Percentiles rank a stretch among this genome's conserved stretches.
phyloP scores from a whole-genome alignment of 2,113 vertebrate species.

The Cygnus buccinator region DNA sequence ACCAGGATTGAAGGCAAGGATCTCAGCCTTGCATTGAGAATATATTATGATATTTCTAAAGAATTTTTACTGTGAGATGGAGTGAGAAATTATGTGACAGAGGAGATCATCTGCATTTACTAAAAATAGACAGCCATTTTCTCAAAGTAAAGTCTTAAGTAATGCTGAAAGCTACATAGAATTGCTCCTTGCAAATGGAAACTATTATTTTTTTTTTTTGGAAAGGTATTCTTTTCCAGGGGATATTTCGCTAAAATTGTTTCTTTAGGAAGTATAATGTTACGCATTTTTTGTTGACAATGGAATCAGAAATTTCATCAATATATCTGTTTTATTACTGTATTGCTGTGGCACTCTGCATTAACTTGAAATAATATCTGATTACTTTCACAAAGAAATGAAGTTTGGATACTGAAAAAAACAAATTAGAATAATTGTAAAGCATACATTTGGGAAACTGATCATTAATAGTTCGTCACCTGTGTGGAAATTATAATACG shows the following conservation, averaged over 20 bases:
- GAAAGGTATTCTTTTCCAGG: neutral
- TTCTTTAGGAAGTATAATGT: neutral
- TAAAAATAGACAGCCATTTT: neutral
- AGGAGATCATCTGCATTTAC: neutral
- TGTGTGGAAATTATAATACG: neutral
- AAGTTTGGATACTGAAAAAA: fast-evolving
- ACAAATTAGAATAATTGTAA: neutral
- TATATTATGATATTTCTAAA: neutral
- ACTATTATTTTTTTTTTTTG: neutral
- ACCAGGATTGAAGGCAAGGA: neutral
- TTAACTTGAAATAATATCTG: neutral
- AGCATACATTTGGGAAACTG: neutral
- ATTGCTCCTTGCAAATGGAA: neutral
- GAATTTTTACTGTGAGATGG: neutral
- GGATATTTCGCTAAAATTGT: neutral
- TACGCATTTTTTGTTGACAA: neutral
- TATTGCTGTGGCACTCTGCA: neutral
- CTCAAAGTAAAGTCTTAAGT: neutral
- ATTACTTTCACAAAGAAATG: neutral
- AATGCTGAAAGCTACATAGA: neutral
- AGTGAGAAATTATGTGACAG: neutral
- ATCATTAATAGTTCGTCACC: neutral
- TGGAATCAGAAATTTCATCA: neutral
- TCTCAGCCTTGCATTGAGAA: neutral
- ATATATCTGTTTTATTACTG: neutral